These are phyloP conservation scores for Sinocyclocheilus rhinocerous DNA, from an alignment of 2,113 vertebrate genomes.

Conservation along the genomic window DNA sequence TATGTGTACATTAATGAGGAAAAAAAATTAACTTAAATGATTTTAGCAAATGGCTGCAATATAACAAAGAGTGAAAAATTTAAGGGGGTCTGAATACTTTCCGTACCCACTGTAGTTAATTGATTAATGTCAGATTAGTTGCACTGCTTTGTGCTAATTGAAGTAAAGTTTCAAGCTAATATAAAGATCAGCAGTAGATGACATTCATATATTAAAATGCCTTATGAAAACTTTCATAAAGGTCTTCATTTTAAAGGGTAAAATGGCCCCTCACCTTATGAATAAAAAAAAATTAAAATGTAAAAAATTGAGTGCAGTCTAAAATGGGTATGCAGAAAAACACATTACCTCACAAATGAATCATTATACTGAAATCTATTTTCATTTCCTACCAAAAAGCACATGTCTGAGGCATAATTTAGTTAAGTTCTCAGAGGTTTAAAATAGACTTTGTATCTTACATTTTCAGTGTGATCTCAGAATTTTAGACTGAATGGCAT, in stretches of 20 bases:
- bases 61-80: too few species aligned
- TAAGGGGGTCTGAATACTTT: too few species aligned
- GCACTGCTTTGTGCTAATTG: neutral
- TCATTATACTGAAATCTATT: neutral
- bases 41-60: too few species aligned
- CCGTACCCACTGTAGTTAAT: too few species aligned
- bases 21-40: too few species aligned
- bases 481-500: neutral
- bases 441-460: neutral
- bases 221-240: neutral
- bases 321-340: slow-evolving; percentile 24
- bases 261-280: neutral
- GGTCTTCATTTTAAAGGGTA: slow-evolving; percentile 23
- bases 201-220: slow-evolving; percentile 10
- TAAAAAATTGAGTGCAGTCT: neutral
- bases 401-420: neutral
- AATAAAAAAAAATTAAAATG: neutral
- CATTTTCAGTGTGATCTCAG: neutral
- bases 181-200: neutral
- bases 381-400: neutral
- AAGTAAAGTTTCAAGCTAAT: slow-evolving; percentile 2
- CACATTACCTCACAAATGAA: neutral
- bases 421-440: neutral
- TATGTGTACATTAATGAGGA: too few species aligned
- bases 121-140: slow-evolving; percentile 20